Base-by-base conservation (phyloP, 2,888 invertebrate genomes). In the Galerucella pusilla region DNA sequence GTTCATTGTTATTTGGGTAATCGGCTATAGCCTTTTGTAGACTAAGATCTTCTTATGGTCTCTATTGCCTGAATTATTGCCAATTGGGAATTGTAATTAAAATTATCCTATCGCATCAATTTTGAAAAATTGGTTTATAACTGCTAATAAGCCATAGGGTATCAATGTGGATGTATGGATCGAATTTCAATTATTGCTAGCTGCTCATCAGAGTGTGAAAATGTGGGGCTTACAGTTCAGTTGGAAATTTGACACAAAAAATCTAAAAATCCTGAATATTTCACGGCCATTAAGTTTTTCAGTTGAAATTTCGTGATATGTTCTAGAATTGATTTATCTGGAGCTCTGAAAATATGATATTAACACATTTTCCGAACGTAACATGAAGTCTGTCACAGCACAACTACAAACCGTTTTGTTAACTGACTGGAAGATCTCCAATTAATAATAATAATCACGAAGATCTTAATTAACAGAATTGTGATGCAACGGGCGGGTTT, bases 141-240 rank as follows among this genome's bases (percentile, higher is more conserved):
- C 63, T 71, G 71, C 71, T 71, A 71, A 71, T 71, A 71, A 71
- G 64, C 71, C 54, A 63, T 42, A 54, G 63, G 64, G 71, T 63
- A 63, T 71, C 54, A 64, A 64, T 64, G 52, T 64, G 71, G 64
- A 28, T 57, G 52, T 20, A 71, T 71, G 57, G 71, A 71, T 71
- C 64, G 64, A 7, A 12, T 64, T 54, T 71, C 52, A 54, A 45
- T 71, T 64, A 71, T 64, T 71, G 71, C 64, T 71, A 64, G 54
- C 42, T 16, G 71, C 35, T 63, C 20, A 71, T 54, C 52, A 63
- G 28, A 64, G 71, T 71, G 71, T 64, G 14, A 45, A 54, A 64
- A 71, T 14, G n/a, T 60, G n/a, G 59, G 35, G 42, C 35, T 49
- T 45, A 46, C 16, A 46, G 16, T 60, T 60, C 60, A 25, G 25